These are phyloP conservation scores for Frankliniella fusca DNA, from an alignment of 2,888 invertebrate genomes.

Conservation along the genomic window DNA sequence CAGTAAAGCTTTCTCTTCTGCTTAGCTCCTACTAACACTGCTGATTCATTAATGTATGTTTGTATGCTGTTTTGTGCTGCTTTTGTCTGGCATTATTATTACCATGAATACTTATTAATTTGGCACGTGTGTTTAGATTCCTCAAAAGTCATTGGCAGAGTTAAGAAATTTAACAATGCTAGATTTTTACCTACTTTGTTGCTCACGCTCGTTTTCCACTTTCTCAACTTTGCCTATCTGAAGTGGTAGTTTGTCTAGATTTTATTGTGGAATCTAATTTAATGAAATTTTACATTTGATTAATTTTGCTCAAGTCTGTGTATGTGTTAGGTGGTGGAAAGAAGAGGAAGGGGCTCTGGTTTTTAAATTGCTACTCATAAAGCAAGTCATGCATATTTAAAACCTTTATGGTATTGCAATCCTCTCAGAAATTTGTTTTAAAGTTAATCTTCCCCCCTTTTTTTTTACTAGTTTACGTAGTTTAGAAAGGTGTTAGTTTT, in stretches of 20 bases:
- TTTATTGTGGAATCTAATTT: conserved; percentile 36
- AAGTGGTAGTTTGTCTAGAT: not conserved
- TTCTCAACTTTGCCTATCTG: not conserved
- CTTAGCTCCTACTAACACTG: not conserved
- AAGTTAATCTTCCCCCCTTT: conserved; percentile 28
- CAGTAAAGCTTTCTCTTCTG: not conserved
- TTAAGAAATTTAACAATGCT: no score
- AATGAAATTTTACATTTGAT: conserved; percentile 39
- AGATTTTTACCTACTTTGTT: not conserved
- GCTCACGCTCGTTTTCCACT: not conserved
- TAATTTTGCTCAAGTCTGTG: conserved; percentile 39
- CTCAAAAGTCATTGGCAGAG: no score
- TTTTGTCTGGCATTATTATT: conserved; percentile 20
- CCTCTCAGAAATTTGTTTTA: conserved; percentile 33
- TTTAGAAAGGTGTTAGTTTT: conserved; percentile 30
- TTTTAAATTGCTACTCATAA: not conserved
- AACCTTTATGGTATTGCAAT: conserved; percentile 34
- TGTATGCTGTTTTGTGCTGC: conserved; percentile 35
- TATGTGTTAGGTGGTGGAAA: conserved; percentile 31
- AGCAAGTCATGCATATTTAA: conserved; percentile 31
- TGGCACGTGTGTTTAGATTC: no score
- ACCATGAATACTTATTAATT: no score
- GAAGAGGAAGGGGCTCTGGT: not conserved
- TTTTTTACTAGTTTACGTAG: conserved; percentile 27
- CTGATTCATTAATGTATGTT: not conserved